Percentiles rank a stretch among this genome's conserved stretches.
phyloP scores from a whole-genome alignment of 2,888 invertebrate genomes.

The Venusia cambrica region DNA sequence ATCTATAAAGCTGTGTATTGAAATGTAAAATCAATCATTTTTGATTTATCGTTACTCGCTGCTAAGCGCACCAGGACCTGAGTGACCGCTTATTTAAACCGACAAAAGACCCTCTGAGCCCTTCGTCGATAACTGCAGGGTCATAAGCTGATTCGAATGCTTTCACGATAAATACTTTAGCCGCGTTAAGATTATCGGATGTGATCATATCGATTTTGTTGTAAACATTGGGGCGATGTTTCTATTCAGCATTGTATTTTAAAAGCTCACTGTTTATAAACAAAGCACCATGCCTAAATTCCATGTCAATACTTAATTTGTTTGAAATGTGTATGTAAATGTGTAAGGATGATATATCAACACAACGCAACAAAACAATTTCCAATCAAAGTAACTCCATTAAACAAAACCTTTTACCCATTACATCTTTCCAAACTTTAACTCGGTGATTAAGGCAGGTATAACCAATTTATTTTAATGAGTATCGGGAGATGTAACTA shows the following conservation, averaged over 20 bases:
- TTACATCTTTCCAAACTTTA: slow-evolving; percentile 22
- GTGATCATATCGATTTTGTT: slow-evolving; percentile 27
- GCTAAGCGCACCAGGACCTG: not conserved
- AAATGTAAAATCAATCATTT: no score
- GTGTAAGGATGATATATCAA: no score
- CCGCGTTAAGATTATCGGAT: slow-evolving; percentile 26
- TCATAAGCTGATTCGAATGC: slow-evolving; percentile 33
- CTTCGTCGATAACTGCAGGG: slow-evolving; percentile 23
- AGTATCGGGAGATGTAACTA: slow-evolving; percentile 26
- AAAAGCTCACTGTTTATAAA: not conserved
- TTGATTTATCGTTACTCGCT: slow-evolving; percentile 1
- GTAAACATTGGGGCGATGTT: slow-evolving; percentile 13
- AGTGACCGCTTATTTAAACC: slow-evolving; percentile 22
- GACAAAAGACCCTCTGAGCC: slow-evolving; percentile 31
- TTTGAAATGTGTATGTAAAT: no score
- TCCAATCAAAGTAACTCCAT: slow-evolving; percentile 11
- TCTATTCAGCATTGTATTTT: slow-evolving; percentile 2
- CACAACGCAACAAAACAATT: slow-evolving; percentile 9
- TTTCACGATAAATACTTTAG: slow-evolving; percentile 28
- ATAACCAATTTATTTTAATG: slow-evolving; percentile 29
- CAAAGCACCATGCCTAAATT: no score
- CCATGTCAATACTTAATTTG: no score
- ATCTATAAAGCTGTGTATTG: no score
- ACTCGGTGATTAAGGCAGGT: slow-evolving; percentile 22
- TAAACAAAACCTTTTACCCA: slow-evolving; percentile 12